Percentiles rank a stretch among this genome's conserved stretches.
phyloP scores from a whole-genome alignment of 2,113 vertebrate genomes.

The Callionymus lyra region DNA sequence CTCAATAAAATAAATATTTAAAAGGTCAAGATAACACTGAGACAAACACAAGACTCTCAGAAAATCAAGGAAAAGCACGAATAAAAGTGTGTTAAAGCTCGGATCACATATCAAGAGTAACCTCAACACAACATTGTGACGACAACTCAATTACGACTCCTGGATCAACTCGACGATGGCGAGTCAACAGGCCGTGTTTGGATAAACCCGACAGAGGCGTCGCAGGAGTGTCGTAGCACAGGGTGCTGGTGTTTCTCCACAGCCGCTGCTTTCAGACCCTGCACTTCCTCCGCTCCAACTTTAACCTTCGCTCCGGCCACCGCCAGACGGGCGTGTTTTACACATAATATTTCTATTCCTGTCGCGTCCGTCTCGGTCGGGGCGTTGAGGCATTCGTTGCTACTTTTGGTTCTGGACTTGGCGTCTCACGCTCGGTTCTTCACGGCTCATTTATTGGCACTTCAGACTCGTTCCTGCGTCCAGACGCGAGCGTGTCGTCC shows the following conservation, averaged over 20 bases:
- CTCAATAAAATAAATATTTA: too few relatives aligned
- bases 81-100: too few relatives aligned
- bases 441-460: too few relatives aligned
- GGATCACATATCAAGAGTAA: too few relatives aligned
- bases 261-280: slow-evolving; percentile 44
- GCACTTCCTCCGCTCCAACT: slow-evolving; percentile 47
- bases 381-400: slow-evolving; percentile 25
- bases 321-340: slow-evolving; percentile 63
- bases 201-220: slow-evolving; percentile 15
- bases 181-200: slow-evolving; percentile 13
- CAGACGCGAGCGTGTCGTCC: slow-evolving; percentile 3
- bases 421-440: too few relatives aligned
- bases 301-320: slow-evolving; percentile 39
- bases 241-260: slow-evolving; percentile 44
- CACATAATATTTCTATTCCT: slow-evolving; percentile 57
- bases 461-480: too few relatives aligned
- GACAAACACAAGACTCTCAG: too few relatives aligned
- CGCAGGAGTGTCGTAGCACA: slow-evolving; percentile 27
- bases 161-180: too few relatives aligned
- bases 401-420: slow-evolving; percentile 3
- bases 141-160: too few relatives aligned
- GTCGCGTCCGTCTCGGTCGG: slow-evolving; percentile 25
- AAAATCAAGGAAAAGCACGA: too few relatives aligned
- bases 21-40: too few relatives aligned
- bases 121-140: too few relatives aligned